Conservation (phyloP, 2,797 vertebrate species). For the Chaenodraco wilsoni region DNA sequence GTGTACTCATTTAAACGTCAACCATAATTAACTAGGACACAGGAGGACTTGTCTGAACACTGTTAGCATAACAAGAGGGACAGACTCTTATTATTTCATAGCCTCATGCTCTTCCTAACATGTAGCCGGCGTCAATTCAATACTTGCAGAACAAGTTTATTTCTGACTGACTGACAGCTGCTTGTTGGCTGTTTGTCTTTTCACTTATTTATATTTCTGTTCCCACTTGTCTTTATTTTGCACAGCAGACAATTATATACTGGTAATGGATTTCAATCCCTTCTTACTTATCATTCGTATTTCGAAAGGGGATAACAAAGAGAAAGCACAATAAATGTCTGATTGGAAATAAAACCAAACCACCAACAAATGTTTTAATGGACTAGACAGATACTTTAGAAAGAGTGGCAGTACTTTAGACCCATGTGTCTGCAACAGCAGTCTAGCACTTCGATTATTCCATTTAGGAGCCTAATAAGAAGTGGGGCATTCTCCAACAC, state of each 20-base stretch:
- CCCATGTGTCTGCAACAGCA: conserved; percentile 23
- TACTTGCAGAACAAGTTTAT: conserved; percentile 34
- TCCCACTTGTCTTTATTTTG: background rate
- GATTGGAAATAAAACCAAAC: conserved; percentile 13
- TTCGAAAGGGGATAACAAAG: background rate
- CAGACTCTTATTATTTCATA: conserved; percentile 70
- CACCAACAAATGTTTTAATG: background rate
- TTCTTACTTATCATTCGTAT: background rate
- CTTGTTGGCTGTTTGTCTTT: conserved; percentile 25
- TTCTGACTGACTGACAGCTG: conserved; percentile 8
- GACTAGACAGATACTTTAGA: conserved; percentile 28
- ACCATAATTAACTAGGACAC: conserved; percentile 82
- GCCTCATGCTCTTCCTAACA: conserved; percentile 59
- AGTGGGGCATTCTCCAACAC: conserved; percentile 72
- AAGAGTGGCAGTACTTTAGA: conserved; percentile 40
- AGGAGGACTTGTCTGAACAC: conserved; percentile 72
- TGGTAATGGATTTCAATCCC: conserved; percentile 3
- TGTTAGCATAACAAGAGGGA: conserved; percentile 79
- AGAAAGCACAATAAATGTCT: background rate
- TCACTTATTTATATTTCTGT: background rate
- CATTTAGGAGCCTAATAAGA: conserved; percentile 70
- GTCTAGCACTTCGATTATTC: conserved; percentile 52
- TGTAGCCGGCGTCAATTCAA: conserved; percentile 49
- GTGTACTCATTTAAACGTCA: conserved; percentile 85
- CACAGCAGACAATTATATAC: background rate